phyloP scores from a whole-genome alignment of 1,140 invertebrate species.

The Temnothorax longispinosus region DNA sequence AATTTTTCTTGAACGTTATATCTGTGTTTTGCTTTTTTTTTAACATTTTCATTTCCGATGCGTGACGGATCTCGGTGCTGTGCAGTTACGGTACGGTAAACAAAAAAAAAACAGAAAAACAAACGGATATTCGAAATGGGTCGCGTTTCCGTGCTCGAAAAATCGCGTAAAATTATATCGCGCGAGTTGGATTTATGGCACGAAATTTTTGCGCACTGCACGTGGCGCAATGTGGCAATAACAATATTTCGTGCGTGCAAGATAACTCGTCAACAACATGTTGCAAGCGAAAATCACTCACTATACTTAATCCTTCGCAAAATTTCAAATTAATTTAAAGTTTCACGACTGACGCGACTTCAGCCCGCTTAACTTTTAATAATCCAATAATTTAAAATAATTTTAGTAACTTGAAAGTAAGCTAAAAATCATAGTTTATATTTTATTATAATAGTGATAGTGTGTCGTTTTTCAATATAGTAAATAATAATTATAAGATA shows the following conservation, averaged over 20 bases:
- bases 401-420: neutral
- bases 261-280: neutral
- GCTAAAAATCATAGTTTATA: neutral
- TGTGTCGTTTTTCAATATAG: neutral
- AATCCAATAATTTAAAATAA: neutral
- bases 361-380: neutral
- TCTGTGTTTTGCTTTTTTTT: neutral
- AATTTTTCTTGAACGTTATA: neutral
- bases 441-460: neutral
- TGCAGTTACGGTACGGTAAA: neutral
- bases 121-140: conserved; percentile 5
- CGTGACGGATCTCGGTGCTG: neutral
- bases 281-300: neutral
- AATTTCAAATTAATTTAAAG: conserved; percentile 12
- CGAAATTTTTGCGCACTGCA: neutral
- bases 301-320: neutral
- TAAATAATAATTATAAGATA: neutral
- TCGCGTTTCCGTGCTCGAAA: neutral
- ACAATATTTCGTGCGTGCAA: neutral
- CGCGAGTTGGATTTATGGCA: neutral
- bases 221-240: neutral
- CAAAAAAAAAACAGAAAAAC: neutral
- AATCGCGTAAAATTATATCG: conserved; percentile 26
- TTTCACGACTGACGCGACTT: neutral
- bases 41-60: neutral